These are phyloP conservation scores for Patagioenas fasciata DNA, from an alignment of 2,113 vertebrate species.

Conservation along the genomic window DNA sequence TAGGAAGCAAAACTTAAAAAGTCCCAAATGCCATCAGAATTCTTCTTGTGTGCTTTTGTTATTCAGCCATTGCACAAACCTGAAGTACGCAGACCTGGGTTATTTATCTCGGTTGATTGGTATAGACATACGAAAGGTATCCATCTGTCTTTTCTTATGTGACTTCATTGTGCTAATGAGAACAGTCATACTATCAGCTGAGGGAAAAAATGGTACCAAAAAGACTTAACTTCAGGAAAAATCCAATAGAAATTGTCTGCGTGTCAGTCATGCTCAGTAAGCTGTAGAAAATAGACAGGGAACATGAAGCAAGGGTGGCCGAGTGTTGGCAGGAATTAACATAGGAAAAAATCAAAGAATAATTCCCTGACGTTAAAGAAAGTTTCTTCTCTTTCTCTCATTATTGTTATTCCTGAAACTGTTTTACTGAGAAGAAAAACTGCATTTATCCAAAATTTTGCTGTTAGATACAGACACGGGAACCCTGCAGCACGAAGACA, in stretches of 20 bases:
- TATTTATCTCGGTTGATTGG: constrained; percentile 42
- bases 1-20: neutral
- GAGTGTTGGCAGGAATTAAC: neutral
- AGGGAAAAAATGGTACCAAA: neutral
- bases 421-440: neutral
- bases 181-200: neutral
- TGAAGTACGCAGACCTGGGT: neutral
- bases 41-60: constrained; percentile 47
- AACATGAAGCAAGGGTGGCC: neutral
- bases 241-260: neutral
- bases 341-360: neutral
- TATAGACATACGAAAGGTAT: neutral
- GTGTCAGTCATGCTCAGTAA: neutral
- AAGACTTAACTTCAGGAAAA: neutral
- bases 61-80: constrained; percentile 27
- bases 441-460: neutral
- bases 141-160: neutral
- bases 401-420: neutral
- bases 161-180: constrained; percentile 7
- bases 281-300: neutral
- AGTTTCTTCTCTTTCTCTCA: neutral
- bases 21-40: constrained; percentile 45
- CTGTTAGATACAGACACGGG: neutral
- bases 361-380: neutral
- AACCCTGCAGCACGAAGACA: neutral